Conservation (phyloP, 2,113 vertebrate species). For the Embiotoca jacksoni region DNA sequence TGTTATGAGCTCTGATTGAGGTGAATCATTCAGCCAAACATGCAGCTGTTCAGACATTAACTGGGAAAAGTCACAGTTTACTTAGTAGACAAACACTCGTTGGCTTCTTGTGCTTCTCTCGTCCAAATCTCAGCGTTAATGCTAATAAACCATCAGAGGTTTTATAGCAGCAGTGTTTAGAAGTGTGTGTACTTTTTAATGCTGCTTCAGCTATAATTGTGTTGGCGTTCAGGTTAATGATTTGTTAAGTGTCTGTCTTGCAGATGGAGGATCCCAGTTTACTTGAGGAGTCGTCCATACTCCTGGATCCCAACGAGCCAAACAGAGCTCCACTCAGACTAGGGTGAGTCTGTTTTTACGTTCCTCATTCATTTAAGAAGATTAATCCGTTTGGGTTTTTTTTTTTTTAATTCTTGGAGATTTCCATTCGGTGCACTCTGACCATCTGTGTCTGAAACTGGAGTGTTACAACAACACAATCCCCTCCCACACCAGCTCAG, state of each 20-base stretch:
- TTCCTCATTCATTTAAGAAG: not conserved
- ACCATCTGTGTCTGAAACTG: conserved; percentile 23
- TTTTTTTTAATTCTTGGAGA: not conserved
- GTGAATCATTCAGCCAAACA: conserved; percentile 70
- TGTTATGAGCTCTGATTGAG: conserved; percentile 53
- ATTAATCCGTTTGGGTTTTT: conserved; percentile 7
- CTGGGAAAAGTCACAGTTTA: not conserved
- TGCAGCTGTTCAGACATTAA: conserved; percentile 51
- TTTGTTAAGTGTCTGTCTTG: conserved; percentile 68
- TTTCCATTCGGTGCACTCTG: conserved; percentile 12
- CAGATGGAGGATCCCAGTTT: conserved; percentile 99
- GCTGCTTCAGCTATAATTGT: not conserved
- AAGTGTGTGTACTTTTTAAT: not conserved
- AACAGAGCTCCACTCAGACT: conserved; percentile 92
- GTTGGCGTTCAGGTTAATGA: not conserved
- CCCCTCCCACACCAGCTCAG: conserved; percentile 24
- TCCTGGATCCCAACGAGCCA: conserved; percentile 92
- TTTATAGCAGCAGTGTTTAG: not conserved
- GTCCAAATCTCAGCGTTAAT: not conserved
- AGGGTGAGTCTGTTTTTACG: conserved; percentile 83
- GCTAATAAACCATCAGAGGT: too few species aligned
- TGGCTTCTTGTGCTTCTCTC: not conserved
- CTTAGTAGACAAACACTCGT: not conserved
- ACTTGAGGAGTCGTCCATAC: conserved; percentile 93
- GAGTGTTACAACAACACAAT: not conserved